A percentile compares a stretch with the other conserved stretches of the same genome.
Conservation (phyloP, 1,140 invertebrate species). For the Tetramorium simillimum region DNA sequence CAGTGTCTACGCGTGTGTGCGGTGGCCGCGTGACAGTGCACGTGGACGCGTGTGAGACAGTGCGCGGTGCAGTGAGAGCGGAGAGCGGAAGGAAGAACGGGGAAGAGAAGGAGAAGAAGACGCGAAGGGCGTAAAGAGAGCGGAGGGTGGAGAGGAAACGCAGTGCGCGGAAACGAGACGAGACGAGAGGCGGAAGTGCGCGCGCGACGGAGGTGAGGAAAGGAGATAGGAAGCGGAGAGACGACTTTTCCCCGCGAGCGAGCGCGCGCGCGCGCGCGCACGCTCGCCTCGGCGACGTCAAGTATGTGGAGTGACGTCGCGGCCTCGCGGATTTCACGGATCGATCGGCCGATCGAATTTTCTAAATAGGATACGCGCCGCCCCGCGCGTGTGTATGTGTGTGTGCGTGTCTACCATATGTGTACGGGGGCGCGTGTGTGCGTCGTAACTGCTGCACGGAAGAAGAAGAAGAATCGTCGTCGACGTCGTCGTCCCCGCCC, state of each 20-base stretch:
- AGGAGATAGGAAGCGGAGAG: constrained; percentile 36
- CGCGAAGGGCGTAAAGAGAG: neutral
- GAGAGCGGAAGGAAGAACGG: constrained; percentile 57
- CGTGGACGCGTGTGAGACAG: constrained; percentile 35
- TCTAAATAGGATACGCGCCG: constrained; percentile 58
- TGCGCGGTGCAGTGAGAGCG: constrained; percentile 30
- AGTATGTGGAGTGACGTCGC: constrained; percentile 64
- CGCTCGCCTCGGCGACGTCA: constrained; percentile 20
- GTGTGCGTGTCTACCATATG: constrained; percentile 67
- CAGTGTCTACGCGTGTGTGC: constrained; percentile 55
- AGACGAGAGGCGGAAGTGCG: no score
- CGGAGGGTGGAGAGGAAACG: constrained; percentile 61
- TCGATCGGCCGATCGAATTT: constrained; percentile 59
- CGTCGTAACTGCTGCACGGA: constrained; percentile 76
- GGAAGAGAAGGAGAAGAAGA: no score
- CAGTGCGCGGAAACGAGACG: constrained; percentile 34
- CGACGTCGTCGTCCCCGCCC: constrained; percentile 76
- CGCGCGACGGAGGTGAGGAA: constrained; percentile 11
- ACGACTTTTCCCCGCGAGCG: constrained; percentile 21
- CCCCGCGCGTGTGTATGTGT: constrained; percentile 19
- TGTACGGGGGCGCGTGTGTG: constrained; percentile 76
- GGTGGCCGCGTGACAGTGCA: constrained; percentile 47
- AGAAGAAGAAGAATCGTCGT: constrained; percentile 60
- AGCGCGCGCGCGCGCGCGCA: constrained; percentile 47
- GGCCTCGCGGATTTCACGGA: constrained; percentile 38